Base-by-base conservation (phyloP, 2,888 invertebrate species). In the Enchytraeus crypticus region DNA sequence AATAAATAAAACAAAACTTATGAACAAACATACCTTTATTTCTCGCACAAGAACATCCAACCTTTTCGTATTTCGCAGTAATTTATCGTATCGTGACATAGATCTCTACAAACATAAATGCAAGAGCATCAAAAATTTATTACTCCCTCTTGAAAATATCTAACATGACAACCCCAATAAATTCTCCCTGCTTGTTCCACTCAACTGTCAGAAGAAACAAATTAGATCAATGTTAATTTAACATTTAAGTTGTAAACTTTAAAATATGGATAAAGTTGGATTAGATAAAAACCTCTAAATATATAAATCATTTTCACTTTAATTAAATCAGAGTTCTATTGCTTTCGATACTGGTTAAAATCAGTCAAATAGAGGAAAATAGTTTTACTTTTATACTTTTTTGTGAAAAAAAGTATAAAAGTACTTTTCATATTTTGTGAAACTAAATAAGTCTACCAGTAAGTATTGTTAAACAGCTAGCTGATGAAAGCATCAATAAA, bases 11-110 rank as follows among this genome's bases (percentile, higher is more conserved):
- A 14, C 18, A 38, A 21, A 38, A 46, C 8, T 43, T 11, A 55
- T 34, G 34, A 26, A 26, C 5, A 53, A 30, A 64, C 74, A 76
- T 78, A 87, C 86, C 83, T 87, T 88, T 66, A 89, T 81, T 79
- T 89, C 88, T 74, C 87, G 87, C 58, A 88, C 78, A 51, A 88
- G 84, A 38, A 87, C 84, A 75, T 88, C 88, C 66, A 85, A 85
- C 70, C 86, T 82, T 56, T 84, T 83, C 60, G 84, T 84, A 71
- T 84, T 84, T 58, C 85, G 84, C 68, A 88, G 81, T 66, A 87
- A 82, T 73, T 85, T 85, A 71, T 85, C 85, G 75, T 86, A 88
- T 75, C 87, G 85, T 79, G 86, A 85, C 73, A 88, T 85, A 72
- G 86, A 86, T 83, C 84, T 86, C 88, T 88, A 84, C 60, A 83